Percentiles rank a stretch among this genome's conserved stretches.
phyloP scores from a whole-genome alignment of 2,113 vertebrate genomes.

The Myotis lucifugus region DNA sequence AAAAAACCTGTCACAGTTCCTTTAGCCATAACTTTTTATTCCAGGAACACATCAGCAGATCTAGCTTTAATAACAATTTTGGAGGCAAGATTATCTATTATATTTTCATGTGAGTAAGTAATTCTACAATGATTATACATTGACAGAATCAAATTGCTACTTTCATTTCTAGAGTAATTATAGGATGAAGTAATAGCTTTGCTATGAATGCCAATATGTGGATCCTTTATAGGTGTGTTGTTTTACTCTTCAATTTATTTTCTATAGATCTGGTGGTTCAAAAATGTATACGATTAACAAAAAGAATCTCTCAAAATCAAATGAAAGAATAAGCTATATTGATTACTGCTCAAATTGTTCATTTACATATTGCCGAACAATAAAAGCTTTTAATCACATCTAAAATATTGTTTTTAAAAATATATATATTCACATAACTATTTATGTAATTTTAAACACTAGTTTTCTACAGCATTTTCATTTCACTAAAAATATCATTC shows the following conservation, averaged over 20 bases:
- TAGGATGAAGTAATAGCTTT: conserved; percentile 52
- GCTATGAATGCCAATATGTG: conserved; percentile 55
- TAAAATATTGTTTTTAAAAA: conserved; percentile 23
- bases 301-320: conserved; percentile 50
- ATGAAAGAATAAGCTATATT: conserved; percentile 53
- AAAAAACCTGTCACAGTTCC: not conserved
- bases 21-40: conserved; percentile 53
- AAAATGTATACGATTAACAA: conserved; percentile 45
- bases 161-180: conserved; percentile 74
- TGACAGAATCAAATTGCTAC: conserved; percentile 76
- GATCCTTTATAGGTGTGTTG: conserved; percentile 51
- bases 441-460: not conserved
- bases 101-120: conserved; percentile 71
- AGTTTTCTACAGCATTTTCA: conserved; percentile 33
- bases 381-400: conserved; percentile 47
- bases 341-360: conserved; percentile 60
- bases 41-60: conserved; percentile 45
- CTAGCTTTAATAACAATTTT: conserved; percentile 67
- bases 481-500: conserved; percentile 34
- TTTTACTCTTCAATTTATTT: conserved; percentile 59
- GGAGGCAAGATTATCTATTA: conserved; percentile 68
- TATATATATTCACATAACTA: conserved; percentile 3
- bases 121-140: conserved; percentile 79
- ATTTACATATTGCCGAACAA: conserved; percentile 58
- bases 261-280: conserved; percentile 49